phyloP scores from a whole-genome alignment of 2,888 invertebrate genomes.

The Alsophila aescularia region DNA sequence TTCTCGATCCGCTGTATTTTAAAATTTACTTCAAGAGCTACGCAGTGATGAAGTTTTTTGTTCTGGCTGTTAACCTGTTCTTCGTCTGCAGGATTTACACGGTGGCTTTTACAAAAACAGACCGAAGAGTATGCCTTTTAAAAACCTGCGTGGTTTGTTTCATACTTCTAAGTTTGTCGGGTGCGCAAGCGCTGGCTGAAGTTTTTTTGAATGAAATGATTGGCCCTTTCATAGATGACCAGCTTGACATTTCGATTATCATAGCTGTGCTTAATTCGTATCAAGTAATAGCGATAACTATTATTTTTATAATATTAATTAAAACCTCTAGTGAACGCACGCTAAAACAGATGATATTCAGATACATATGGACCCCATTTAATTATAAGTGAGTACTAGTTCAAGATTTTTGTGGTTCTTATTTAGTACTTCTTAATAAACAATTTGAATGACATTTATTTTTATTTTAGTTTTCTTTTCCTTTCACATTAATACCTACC shows the following conservation, averaged over 20 bases:
- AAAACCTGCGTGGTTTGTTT: constrained; percentile 49
- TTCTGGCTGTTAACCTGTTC: constrained; percentile 53
- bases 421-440: no score
- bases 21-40: constrained; percentile 45
- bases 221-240: constrained; percentile 57
- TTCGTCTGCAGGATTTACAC: constrained; percentile 58
- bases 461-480: no score
- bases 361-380: no score
- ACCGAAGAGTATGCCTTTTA: constrained; percentile 31
- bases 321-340: constrained; percentile 4
- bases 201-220: no score
- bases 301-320: constrained; percentile 40
- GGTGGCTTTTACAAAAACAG: constrained; percentile 40
- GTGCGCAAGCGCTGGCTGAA: no score
- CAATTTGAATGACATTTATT: no score
- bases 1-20: neutral
- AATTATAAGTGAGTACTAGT: no score
- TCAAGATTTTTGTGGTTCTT: no score
- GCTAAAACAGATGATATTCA: neutral
- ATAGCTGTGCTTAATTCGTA: constrained; percentile 44
- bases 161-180: constrained; percentile 56
- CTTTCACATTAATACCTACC: no score
- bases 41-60: constrained; percentile 52
- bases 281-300: constrained; percentile 41
- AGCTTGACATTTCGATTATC: constrained; percentile 21